Evolutionary conservation across 53 echinoderm and acorn worm species (phyloP), one percentile per base, ranked within the genome.

Genomic region (Paracentrotus lividus): DNA sequence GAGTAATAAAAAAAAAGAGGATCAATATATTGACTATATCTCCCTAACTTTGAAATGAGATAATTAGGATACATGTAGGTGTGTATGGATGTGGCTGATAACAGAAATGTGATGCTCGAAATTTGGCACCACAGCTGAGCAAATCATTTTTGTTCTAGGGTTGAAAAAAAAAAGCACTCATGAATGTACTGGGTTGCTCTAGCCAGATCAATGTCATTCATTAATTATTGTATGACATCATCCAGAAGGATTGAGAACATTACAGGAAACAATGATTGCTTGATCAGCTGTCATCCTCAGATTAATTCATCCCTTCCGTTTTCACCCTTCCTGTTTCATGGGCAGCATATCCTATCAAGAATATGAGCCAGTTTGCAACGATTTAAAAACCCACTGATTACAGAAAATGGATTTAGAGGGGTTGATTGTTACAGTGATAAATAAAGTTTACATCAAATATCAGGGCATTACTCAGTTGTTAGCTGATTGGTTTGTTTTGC

Each of bases 161-260:
- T 69, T 69, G 16, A 36, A 69, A 20, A 4, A 0, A 3, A 36
- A 21, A 72, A 72, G 32, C 38, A 27, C 40, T 72, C 72, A 72
- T 21, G 40, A 38, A 72, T 5, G 4, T n/a, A n/a, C n/a, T 67
- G 72, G 20, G 16, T 72, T 18, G 16, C 72, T n/a, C 40, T 0
- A 38, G 72, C 72, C 72, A 72, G 72, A 72, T 72, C 21, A 72
- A 32, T 36, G 72, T 38, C 72, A 18, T 72, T 72, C 40, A 72
- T 72, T 72, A 72, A 72, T 72, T 72, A 72, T 5, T 0, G 4
- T 72, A 40, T 72, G 72, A 72, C 72, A 72, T 72, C 72, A 72
- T 72, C 40, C 15, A 40, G 38, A 10, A 21, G 32, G 40, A 40
- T 72, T 20, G 40, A 40, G 72, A 40, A 72, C 40, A 72, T 72